Evolutionary conservation across 2,888 invertebrate genomes (phyloP).

Genomic region (Lepidochrysops patricia): DNA sequence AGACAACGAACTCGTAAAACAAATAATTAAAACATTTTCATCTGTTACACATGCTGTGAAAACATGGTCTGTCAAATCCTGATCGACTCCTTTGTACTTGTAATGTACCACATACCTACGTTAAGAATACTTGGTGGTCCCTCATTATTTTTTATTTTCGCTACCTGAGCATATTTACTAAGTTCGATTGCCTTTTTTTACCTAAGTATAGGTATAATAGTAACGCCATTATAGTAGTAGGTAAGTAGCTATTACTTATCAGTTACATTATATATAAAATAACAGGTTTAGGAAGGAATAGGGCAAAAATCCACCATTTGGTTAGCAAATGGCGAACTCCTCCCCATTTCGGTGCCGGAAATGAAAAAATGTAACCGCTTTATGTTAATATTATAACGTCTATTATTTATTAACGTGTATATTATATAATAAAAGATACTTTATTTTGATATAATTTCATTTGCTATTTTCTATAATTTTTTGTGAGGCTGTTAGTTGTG

Average conservation of each 20-base stretch:
- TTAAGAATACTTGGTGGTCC: background rate
- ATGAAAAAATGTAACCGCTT: background rate
- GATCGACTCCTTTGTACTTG: slow-evolving; percentile 2
- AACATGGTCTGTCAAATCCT: slow-evolving; percentile 8
- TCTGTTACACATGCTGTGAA: slow-evolving; percentile 20
- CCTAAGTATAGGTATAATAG: too few species aligned
- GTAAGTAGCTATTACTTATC: too few species aligned
- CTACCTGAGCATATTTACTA: too few species aligned
- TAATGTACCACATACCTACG: background rate
- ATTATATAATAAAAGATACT: too few species aligned
- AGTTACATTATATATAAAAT: too few species aligned
- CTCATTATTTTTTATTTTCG: background rate
- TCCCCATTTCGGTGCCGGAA: background rate
- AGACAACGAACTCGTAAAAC: slow-evolving; percentile 72
- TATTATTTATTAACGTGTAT: background rate
- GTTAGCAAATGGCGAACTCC: background rate
- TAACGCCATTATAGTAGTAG: too few species aligned
- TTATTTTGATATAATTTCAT: too few species aligned
- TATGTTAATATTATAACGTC: background rate
- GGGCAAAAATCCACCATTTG: background rate
- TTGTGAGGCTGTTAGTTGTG: too few species aligned
- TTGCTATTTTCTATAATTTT: too few species aligned
- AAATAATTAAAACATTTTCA: slow-evolving; percentile 33
- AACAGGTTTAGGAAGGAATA: background rate
- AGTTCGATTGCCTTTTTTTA: too few species aligned